Base-by-base conservation (phyloP, 2,888 invertebrate species). In the Halocaridina rubra region DNA sequence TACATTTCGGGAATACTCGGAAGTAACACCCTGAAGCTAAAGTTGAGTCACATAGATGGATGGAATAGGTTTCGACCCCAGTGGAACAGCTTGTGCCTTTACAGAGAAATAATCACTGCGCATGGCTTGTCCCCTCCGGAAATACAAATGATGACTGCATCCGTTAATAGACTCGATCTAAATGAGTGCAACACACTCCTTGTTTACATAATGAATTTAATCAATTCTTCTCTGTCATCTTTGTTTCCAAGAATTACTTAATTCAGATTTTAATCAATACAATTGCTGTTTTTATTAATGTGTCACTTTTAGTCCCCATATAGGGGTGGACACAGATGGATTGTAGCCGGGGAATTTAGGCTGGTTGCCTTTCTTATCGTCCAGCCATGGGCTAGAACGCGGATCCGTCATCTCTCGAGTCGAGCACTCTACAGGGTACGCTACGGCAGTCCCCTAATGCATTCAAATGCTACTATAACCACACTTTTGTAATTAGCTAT, bases 1-100 rank as follows among this genome's bases (percentile, higher is more conserved):
- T 90, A 89, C 82, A 87, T 90, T 8, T 90, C 90, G 19, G 90
- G 90, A 16, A 81, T 90, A 7, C 85, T 89, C 1, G 89, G 85
- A 2, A 80, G 77, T 24, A 16, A 82, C 3, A 76, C 46, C 10
- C 74, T 89, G 8, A 80, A 88, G 27, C 39, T 89, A 33, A 78
- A 78, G 30, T 69, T 89, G 2, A 81, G 69, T 24, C 76, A 86
- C n/a, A 74, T 88, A 3, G 86, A 86, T 0, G 81, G 72, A 2
- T 88, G 88, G 79, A 64, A 59, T 8, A 69, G 61, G 3, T 71
- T 78, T 22, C 64, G 76, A n/a, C 88, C 87, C 13, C n/a, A 71
- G 4, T 69, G 84, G 67, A 33, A 81, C 13, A 71, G 74, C 24
- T 61, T 80, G 1, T 88, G 88, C 39, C 32, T 67, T 13, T 86